Evolutionary conservation across 2,797 vertebrate genomes (phyloP).

Genomic region (Sandelia bainsii): DNA sequence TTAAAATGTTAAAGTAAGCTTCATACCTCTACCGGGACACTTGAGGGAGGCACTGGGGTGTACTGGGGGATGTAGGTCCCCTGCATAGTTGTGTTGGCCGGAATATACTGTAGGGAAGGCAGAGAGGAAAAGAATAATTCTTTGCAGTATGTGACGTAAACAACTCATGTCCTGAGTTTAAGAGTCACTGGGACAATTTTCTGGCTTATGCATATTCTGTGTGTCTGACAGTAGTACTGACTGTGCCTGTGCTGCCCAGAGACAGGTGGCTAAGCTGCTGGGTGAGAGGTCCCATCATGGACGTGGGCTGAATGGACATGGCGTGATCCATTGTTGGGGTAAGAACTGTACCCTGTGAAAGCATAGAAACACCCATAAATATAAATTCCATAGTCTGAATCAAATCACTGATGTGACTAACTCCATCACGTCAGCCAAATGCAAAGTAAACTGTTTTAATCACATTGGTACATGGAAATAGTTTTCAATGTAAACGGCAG

Average conservation of each 20-base stretch:
- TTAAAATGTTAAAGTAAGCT: constrained; percentile 1
- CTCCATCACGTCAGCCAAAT: neutral
- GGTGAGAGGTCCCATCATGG: constrained; percentile 92
- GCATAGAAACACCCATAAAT: constrained; percentile 11
- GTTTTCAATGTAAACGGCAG: neutral
- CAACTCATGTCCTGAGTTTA: neutral
- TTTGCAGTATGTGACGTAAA: constrained; percentile 10
- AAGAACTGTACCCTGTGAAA: constrained; percentile 89
- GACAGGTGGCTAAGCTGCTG: constrained; percentile 95
- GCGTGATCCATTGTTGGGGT: constrained; percentile 92
- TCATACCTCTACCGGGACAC: constrained; percentile 89
- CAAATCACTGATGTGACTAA: neutral
- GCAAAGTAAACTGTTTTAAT: neutral
- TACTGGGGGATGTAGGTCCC: constrained; percentile 94
- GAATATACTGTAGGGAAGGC: constrained; percentile 87
- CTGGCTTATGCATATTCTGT: neutral
- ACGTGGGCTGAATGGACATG: constrained; percentile 94
- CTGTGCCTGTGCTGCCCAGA: constrained; percentile 90
- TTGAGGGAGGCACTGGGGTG: constrained; percentile 90
- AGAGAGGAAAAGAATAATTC: constrained; percentile 38
- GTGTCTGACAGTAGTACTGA: constrained; percentile 72
- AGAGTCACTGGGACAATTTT: neutral
- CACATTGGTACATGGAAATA: neutral
- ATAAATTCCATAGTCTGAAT: neutral
- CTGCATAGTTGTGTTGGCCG: constrained; percentile 90